Conservation (phyloP, 2,113 vertebrate genomes). For the Corythornis madagascariensis region DNA sequence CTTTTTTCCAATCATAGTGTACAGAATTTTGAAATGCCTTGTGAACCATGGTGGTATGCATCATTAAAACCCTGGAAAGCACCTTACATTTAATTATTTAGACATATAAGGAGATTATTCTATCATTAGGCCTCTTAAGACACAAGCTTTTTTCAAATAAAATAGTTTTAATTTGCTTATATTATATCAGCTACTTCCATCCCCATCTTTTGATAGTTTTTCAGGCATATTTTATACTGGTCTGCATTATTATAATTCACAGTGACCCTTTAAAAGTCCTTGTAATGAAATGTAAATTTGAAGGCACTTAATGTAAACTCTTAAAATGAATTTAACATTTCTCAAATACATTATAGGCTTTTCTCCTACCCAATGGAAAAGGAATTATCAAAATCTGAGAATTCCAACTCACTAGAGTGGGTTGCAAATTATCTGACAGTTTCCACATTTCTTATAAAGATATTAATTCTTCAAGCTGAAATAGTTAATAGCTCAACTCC, state of each 20-base stretch:
- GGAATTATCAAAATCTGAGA: background rate
- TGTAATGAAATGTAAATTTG: background rate
- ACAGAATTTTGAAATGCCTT: constrained; percentile 31
- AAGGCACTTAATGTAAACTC: background rate
- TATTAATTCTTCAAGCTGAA: background rate
- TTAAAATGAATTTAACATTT: background rate
- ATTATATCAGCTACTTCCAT: too few relatives aligned
- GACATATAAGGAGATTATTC: background rate
- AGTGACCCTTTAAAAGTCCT: background rate
- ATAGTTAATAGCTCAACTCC: background rate
- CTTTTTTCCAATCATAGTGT: constrained; percentile 52
- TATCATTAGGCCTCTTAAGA: background rate
- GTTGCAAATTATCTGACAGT: background rate
- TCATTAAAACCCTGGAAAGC: constrained; percentile 57
- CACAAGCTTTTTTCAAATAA: constrained; percentile 1
- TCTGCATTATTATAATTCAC: constrained; percentile 8
- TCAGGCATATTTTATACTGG: background rate
- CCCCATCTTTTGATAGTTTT: too few relatives aligned
- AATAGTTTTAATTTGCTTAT: background rate
- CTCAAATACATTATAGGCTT: background rate
- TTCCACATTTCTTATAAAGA: background rate
- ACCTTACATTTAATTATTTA: constrained; percentile 61
- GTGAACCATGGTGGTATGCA: constrained; percentile 30
- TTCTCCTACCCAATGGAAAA: background rate
- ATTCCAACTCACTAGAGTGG: background rate